These are phyloP conservation scores for Mellivora capensis DNA, from an alignment of 2,113 vertebrate species.

Conservation along the genomic window DNA sequence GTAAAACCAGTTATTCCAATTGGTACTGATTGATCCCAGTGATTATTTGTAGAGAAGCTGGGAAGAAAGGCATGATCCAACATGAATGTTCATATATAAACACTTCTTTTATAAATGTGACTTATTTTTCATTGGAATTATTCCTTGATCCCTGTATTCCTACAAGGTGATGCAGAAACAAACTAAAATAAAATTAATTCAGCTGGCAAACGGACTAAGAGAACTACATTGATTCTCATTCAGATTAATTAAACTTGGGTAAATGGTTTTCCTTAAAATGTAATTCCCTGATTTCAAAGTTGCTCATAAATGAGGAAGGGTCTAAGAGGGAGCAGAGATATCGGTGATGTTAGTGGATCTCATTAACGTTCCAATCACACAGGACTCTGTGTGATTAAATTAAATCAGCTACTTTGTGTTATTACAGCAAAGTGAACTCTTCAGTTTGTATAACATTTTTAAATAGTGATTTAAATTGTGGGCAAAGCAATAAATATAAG, in stretches of 20 bases:
- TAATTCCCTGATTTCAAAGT: slow-evolving; percentile 83
- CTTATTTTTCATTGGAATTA: slow-evolving; percentile 36
- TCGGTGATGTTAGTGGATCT: slow-evolving; percentile 66
- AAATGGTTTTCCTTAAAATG: slow-evolving; percentile 81
- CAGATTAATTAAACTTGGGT: slow-evolving; percentile 83
- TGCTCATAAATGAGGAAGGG: slow-evolving; percentile 75
- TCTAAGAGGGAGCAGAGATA: slow-evolving; percentile 41
- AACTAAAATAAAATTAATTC: slow-evolving; percentile 69
- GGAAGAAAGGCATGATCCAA: not conserved
- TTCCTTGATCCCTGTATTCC: not conserved
- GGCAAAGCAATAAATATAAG: not conserved
- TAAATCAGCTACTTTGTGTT: slow-evolving; percentile 52
- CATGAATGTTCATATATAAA: not conserved
- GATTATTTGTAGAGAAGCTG: not conserved
- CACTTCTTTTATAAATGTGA: not conserved
- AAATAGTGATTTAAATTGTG: slow-evolving; percentile 47
- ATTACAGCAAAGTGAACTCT: not conserved
- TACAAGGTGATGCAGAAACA: not conserved
- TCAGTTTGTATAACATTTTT: slow-evolving; percentile 39
- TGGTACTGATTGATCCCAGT: not conserved
- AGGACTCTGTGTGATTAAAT: slow-evolving; percentile 59
- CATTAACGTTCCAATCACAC: slow-evolving; percentile 80
- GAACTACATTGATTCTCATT: slow-evolving; percentile 77
- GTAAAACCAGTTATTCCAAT: slow-evolving; percentile 1
- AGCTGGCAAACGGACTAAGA: slow-evolving; percentile 79